Base-by-base conservation (phyloP, 2,113 vertebrate species). In the Rafetus swinhoei region DNA sequence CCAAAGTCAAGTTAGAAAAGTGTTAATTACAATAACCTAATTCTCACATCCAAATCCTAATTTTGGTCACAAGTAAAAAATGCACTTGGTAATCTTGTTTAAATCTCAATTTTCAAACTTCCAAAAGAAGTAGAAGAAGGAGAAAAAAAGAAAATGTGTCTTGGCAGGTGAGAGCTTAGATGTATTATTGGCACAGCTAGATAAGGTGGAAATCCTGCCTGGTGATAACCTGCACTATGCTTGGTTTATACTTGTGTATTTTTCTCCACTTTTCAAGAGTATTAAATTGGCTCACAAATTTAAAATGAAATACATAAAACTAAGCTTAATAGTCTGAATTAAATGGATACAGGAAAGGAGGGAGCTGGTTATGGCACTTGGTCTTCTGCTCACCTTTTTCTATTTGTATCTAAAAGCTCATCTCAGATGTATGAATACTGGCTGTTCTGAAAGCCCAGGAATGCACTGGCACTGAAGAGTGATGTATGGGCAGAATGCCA, bases 381-480 rank as follows among this genome's bases (percentile, higher is more conserved):
- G 45, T 50, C 1, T 2, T 18, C 22, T 82, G 6, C 45, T 54
- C 56, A 18, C 39, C 80, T 80, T 21, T 52, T 84, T 50, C 19
- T 65, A 7, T 54, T 55, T 76, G 59, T 14, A 55, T n/a, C 39
- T 32, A 3, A 39, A 52, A 59, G 32, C 39, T 52, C 27, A 72
- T 50, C 57, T 55, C 22, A 84, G 79, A n/a, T 3, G 1, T 19
- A 39, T 21, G 18, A 86, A 0, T 0, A 14, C 27, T 29, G 57
- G 50, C n/a, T 52, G 14, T 7, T 8, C 35, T 22, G 9, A 16
- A 55, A 57, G n/a, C n/a, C 21, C 18, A 2, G n/a, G 9, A 22
- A 22, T 13, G 35, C 21, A 76, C 69, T 35, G 12, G n/a, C 4
- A 69, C 60, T 56, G n/a, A 18, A 86, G 35, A 6, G 24, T 13